Base-by-base conservation (phyloP, 2,797 vertebrate species). In the Anomalospiza imberbis region DNA sequence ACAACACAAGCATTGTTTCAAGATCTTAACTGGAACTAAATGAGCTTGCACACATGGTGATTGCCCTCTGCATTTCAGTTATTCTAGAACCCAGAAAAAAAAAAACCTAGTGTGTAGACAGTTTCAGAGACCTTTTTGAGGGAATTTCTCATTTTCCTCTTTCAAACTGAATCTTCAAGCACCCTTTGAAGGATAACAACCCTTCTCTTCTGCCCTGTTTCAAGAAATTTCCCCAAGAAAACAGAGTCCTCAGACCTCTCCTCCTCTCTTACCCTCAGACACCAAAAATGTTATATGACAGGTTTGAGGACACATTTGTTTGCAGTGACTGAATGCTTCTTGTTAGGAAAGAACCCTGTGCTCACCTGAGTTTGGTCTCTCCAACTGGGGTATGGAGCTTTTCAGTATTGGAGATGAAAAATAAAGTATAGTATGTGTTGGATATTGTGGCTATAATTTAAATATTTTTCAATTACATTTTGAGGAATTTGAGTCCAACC, bases 401-500 rank as follows among this genome's bases (percentile, higher is more conserved):
- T 95, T 91, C 58, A 91, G 50, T 94, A 62, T 51, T 76, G 42
- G 75, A 81, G 12, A 91, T 81, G 54, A 95, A 95, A 55, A 91
- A 75, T 74, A 51, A 94, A 91, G 74, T 47, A 32, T 82, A 97
- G 92, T 91, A 95, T 93, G 75, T 94, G 38, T 96, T 97, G 82
- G 89, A 94, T 95, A 94, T 76, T 96, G 87, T 87, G 85, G 81
- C 77, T 85, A 87, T 95, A 97, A 95, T 54, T 32, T 63, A 96
- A 97, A 96, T 17, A 88, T 95, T 95, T 97, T 97, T 96, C 42
- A 84, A 92, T 87, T 95, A 94, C 80, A 90, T 96, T 97, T 95
- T 75, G 75, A 95, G 92, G 91, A 96, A 96, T 96, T 60, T 79
- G 55, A 93, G 78, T 87, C 84, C 85, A 95, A 72, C 88, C 61